Evolutionary conservation across 2,113 vertebrate species (phyloP), one percentile per base, ranked within the genome.

Genomic region (Limanda limanda): DNA sequence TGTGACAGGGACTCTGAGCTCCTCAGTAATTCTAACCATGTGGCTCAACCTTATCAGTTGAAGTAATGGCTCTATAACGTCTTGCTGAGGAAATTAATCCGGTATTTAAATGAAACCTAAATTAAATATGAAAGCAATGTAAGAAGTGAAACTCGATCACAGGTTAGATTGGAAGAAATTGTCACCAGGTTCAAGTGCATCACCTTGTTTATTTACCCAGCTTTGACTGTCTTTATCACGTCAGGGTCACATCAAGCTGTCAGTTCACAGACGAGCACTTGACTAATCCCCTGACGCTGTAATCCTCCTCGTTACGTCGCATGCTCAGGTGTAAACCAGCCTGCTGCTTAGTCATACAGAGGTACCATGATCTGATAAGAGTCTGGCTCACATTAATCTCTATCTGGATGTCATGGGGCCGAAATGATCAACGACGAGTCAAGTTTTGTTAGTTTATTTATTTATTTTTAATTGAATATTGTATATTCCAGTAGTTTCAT

Each of bases 291-390:
- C 74, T 77, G 82, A 83, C 64, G 47, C 76, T 67, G 23, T 92
- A 92, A 92, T 89, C 87, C 84, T 59, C 70, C 75, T 37, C 71
- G 68, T 78, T 63, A n/a, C 57, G 35, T 65, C 60, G 82, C 71
- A 25, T 63, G 70, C 73, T 79, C 82, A 27, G 65, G 78, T 74
- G 79, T 68, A 57, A 76, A 80, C 60, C 78, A 10, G 75, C 35
- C 52, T 15, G 58, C 57, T 87, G 81, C 87, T 90, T 84, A 85
- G 85, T 92, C 87, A 90, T 72, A 68, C n/a, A 0, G 40, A 68
- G 71, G 76, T 82, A 35, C 47, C 56, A 59, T 61, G 66, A 37
- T 83, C 66, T 76, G 63, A 82, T 62, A 64, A 55, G 61, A 64
- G 71, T 76, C 71, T 54, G 76, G 70, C 61, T 59, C 76, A 15